phyloP scores from a whole-genome alignment of 1,140 invertebrate species.

The Drosophila setifemur region DNA sequence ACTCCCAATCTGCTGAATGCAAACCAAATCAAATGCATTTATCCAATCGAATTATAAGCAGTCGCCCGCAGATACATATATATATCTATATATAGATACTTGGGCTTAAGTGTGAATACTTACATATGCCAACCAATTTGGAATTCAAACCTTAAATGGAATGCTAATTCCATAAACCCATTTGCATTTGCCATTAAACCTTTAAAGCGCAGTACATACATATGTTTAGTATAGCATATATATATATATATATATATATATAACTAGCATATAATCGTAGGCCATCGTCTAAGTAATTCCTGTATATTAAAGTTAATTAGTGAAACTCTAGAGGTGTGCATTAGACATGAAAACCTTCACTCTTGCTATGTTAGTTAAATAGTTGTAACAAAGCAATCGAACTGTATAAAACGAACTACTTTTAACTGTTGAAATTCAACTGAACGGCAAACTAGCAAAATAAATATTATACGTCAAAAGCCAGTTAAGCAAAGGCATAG shows the following conservation, averaged over 20 bases:
- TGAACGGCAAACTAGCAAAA: constrained; percentile 43
- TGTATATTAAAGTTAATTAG: constrained; percentile 75
- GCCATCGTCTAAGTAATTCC: constrained; percentile 53
- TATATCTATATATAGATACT: constrained; percentile 1
- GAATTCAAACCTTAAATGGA: constrained; percentile 31
- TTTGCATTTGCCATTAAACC: constrained; percentile 37
- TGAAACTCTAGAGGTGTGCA: constrained; percentile 30
- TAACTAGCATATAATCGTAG: constrained; percentile 48
- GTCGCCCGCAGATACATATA: constrained; percentile 4
- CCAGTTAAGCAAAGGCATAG: constrained; percentile 49
- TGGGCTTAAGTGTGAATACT: constrained; percentile 35
- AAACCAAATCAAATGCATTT: constrained; percentile 1
- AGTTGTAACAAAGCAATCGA: constrained; percentile 66
- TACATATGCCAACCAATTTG: constrained; percentile 65
- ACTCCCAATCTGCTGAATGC: constrained; percentile 14
- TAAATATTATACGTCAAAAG: constrained; percentile 48
- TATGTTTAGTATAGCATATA: not conserved
- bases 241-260: too few relatives aligned
- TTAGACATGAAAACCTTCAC: constrained; percentile 24
- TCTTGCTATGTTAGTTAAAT: constrained; percentile 29
- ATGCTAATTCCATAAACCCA: constrained; percentile 46
- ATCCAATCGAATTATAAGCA: constrained; percentile 37
- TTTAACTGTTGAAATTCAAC: constrained; percentile 60
- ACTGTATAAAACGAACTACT: constrained; percentile 61
- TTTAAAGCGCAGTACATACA: constrained; percentile 25